Percentiles rank a stretch among this genome's conserved stretches.
phyloP scores from a whole-genome alignment of 2,888 invertebrate genomes.

The Lasioglossum calceatum region DNA sequence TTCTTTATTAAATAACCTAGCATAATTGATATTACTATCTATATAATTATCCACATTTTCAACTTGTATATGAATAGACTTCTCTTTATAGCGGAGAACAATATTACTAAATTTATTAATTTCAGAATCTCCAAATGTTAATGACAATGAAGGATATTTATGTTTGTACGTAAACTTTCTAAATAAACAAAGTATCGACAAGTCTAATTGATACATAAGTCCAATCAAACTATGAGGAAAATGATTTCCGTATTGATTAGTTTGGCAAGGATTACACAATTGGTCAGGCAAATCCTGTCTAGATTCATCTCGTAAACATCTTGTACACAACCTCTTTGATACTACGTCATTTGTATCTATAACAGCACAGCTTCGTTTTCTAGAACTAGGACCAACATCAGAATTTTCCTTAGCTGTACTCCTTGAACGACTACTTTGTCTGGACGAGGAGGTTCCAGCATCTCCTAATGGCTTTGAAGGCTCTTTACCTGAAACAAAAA shows the following conservation, averaged over 20 bases:
- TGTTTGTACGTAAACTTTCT: background rate
- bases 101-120: background rate
- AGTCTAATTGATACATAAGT: background rate
- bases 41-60: background rate
- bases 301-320: background rate
- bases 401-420: background rate
- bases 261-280: background rate
- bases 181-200: background rate
- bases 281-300: background rate
- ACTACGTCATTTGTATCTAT: background rate
- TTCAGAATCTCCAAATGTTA: background rate
- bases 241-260: background rate
- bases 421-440: background rate
- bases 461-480: background rate
- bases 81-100: background rate
- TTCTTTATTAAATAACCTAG: background rate
- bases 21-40: background rate
- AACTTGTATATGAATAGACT: background rate
- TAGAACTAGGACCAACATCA: background rate
- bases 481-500: background rate
- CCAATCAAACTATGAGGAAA: background rate
- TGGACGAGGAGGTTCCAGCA: background rate
- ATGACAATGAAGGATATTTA: background rate
- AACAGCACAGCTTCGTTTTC: background rate
- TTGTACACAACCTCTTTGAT: background rate